These are phyloP conservation scores for Chirona hameri DNA, from an alignment of 2,888 invertebrate species.

Conservation along the genomic window DNA sequence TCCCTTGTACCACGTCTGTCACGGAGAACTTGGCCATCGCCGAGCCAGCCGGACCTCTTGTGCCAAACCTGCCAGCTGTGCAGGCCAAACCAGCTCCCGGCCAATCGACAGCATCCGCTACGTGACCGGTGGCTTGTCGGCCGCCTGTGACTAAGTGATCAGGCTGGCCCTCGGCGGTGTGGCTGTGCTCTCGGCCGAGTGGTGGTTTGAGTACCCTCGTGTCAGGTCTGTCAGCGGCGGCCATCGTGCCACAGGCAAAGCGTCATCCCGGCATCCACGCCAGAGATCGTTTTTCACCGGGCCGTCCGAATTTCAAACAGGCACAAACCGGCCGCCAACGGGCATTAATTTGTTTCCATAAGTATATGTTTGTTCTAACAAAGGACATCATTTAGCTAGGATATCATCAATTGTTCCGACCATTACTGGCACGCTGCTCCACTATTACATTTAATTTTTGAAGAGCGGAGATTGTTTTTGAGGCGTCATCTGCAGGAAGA, in stretches of 20 bases:
- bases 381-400: slow-evolving; percentile 24
- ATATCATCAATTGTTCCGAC: background rate
- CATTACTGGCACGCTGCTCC: slow-evolving; percentile 24
- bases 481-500: background rate
- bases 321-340: background rate
- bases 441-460: slow-evolving; percentile 28
- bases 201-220: too few relatives aligned
- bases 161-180: too few relatives aligned
- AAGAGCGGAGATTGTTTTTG: slow-evolving; percentile 22
- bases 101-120: too few relatives aligned
- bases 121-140: too few relatives aligned
- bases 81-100: background rate
- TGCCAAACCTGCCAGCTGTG: background rate
- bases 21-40: background rate
- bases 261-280: background rate
- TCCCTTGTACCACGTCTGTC: too few relatives aligned
- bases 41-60: background rate
- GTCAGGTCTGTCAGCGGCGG: background rate
- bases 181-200: too few relatives aligned
- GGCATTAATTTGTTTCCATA: slow-evolving; percentile 22
- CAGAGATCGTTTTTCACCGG: background rate
- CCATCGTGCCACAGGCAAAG: background rate
- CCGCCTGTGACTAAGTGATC: too few relatives aligned
- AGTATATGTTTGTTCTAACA: slow-evolving; percentile 26
- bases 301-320: slow-evolving; percentile 1